phyloP scores from a whole-genome alignment of 2,888 invertebrate genomes.

The Lycaena phlaeas region DNA sequence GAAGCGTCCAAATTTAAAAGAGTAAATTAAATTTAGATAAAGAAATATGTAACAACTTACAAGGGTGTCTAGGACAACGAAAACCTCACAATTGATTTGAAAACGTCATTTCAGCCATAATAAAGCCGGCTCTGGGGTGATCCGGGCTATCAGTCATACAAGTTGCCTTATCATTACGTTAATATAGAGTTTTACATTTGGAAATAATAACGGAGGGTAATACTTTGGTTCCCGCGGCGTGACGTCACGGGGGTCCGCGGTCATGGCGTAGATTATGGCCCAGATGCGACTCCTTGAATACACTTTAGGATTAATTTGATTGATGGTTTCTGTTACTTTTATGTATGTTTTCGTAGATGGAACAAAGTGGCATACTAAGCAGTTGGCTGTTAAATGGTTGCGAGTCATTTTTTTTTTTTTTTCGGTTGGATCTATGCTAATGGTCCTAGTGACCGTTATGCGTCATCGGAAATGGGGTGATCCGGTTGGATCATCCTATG shows the following conservation, averaged over 20 bases:
- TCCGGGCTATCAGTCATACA: slow-evolving; percentile 11
- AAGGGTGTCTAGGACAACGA: no score
- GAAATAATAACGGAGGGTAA: slow-evolving; percentile 44
- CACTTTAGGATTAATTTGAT: neutral
- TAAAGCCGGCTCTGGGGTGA: neutral
- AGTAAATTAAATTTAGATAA: no score
- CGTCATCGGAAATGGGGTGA: no score
- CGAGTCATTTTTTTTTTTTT: no score
- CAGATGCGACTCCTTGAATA: neutral
- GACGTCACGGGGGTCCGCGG: slow-evolving; percentile 40
- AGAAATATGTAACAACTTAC: no score
- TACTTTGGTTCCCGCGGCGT: slow-evolving; percentile 49
- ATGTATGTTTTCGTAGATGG: no score
- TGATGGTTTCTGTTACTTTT: neutral
- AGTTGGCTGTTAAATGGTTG: no score
- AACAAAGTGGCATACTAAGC: no score
- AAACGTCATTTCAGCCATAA: neutral
- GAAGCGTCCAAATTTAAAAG: no score
- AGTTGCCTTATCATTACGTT: slow-evolving; percentile 49
- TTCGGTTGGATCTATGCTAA: no score
- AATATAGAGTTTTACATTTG: slow-evolving; percentile 42
- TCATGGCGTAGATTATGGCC: slow-evolving; percentile 31
- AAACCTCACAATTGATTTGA: no score
- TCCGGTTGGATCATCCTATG: no score
- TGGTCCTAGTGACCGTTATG: neutral